Conservation (phyloP, 2,888 invertebrate genomes). For the Schizaphis graminum region DNA sequence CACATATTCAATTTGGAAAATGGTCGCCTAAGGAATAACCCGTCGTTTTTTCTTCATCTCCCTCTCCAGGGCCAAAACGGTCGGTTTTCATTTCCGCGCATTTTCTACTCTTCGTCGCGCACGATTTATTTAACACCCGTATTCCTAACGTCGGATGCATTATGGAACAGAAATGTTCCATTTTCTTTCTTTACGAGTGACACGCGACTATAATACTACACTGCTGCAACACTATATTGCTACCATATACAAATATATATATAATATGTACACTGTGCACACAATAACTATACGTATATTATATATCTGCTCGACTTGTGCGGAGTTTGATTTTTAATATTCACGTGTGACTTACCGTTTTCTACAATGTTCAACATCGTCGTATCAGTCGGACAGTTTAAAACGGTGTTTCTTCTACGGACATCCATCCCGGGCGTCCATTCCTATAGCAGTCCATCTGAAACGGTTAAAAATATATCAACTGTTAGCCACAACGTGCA, state of each 20-base stretch:
- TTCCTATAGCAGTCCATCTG: slow-evolving; percentile 30
- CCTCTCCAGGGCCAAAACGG: slow-evolving; percentile 47
- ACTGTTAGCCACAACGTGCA: neutral
- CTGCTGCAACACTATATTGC: neutral
- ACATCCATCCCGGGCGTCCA: slow-evolving; percentile 54
- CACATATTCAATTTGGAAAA: slow-evolving; percentile 67
- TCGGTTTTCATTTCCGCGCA: slow-evolving; percentile 59
- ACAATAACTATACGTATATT: neutral
- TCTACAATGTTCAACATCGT: slow-evolving; percentile 63
- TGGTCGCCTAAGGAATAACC: slow-evolving; percentile 66
- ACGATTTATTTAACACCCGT: slow-evolving; percentile 61
- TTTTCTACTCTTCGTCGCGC: slow-evolving; percentile 41
- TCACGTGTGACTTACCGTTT: slow-evolving; percentile 56
- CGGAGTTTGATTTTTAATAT: slow-evolving; percentile 45
- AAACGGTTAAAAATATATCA: neutral
- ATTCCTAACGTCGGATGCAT: slow-evolving; percentile 58
- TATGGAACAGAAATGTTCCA: slow-evolving; percentile 61
- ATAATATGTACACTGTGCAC: neutral
- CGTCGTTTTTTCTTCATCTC: slow-evolving; percentile 39
- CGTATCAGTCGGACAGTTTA: slow-evolving; percentile 37
- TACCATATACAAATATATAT: neutral
- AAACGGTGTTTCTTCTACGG: slow-evolving; percentile 38
- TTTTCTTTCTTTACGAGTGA: slow-evolving; percentile 63
- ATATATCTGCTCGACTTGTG: neutral
- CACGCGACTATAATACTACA: slow-evolving; percentile 24